Percentiles rank a stretch among this genome's conserved stretches.
Evolutionary conservation across 2,888 invertebrate genomes (phyloP).

Genomic region (Empis livida): DNA sequence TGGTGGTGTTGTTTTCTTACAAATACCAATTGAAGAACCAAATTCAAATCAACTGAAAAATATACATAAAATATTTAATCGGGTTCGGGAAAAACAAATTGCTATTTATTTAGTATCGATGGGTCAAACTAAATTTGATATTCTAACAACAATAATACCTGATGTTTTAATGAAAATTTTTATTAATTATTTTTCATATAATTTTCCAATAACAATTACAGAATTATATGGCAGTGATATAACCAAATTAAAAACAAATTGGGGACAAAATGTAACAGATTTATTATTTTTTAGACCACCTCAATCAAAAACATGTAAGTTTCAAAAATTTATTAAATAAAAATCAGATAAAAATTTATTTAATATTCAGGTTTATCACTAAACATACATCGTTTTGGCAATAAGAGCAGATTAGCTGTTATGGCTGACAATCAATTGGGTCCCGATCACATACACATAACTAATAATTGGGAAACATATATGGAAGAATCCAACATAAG

Average conservation of each 20-base stretch:
- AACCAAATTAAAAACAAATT: slow-evolving; percentile 25
- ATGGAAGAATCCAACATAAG: slow-evolving; percentile 16
- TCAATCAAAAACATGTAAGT: slow-evolving; percentile 33
- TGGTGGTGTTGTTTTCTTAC: slow-evolving; percentile 32
- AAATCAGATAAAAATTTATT: too few relatives aligned
- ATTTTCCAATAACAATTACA: slow-evolving; percentile 32
- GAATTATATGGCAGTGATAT: slow-evolving; percentile 27
- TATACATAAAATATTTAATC: slow-evolving; percentile 26
- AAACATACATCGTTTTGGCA: slow-evolving; percentile 32
- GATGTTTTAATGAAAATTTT: slow-evolving; percentile 29
- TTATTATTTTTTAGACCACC: slow-evolving; percentile 32
- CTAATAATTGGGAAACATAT: slow-evolving; percentile 28
- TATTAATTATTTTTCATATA: slow-evolving; percentile 32
- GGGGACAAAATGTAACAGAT: slow-evolving; percentile 31
- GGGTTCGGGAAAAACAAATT: slow-evolving; percentile 27
- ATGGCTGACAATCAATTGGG: slow-evolving; percentile 34
- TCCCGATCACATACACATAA: slow-evolving; percentile 28
- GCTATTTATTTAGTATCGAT: slow-evolving; percentile 31
- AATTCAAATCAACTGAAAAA: not conserved
- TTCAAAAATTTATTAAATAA: too few relatives aligned
- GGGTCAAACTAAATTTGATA: slow-evolving; percentile 30
- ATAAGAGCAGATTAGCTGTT: slow-evolving; percentile 28
- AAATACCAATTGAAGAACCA: slow-evolving; percentile 25
- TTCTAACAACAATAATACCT: slow-evolving; percentile 28
- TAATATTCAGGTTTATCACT: slow-evolving; percentile 28